phyloP scores from a whole-genome alignment of 2,113 vertebrate species.

The Phylloscopus trochiloides region DNA sequence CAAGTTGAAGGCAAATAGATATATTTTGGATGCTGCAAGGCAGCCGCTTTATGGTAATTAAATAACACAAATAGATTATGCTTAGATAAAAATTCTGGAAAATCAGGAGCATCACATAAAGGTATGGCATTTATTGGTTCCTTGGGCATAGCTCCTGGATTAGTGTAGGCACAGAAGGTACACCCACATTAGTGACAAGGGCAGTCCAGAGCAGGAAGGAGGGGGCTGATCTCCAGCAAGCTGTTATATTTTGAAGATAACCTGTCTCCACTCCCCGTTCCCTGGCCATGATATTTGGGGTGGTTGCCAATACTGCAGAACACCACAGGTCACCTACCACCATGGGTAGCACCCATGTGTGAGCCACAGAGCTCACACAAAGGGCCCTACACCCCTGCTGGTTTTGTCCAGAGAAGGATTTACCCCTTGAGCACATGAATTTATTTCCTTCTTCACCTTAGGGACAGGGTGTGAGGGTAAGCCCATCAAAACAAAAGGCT shows the following conservation, averaged over 20 bases:
- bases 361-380: background rate
- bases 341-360: accelerated
- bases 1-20: conserved; percentile 4
- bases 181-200: accelerated
- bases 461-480: background rate
- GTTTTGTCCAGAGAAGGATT: background rate
- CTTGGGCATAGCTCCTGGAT: background rate
- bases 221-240: background rate
- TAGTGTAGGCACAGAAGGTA: background rate
- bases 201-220: background rate
- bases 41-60: conserved; percentile 18
- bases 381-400: background rate
- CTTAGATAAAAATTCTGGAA: conserved; percentile 1
- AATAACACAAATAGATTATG: background rate
- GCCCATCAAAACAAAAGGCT: background rate
- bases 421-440: background rate
- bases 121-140: background rate
- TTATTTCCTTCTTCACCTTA: background rate
- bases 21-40: background rate
- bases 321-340: background rate
- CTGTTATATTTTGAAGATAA: background rate
- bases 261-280: background rate
- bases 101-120: background rate
- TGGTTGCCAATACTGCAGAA: background rate
- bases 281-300: background rate